Percentiles rank a stretch among this genome's conserved stretches.
Conservation (phyloP, 2,888 invertebrate genomes). For the Hypolimnas misippus region DNA sequence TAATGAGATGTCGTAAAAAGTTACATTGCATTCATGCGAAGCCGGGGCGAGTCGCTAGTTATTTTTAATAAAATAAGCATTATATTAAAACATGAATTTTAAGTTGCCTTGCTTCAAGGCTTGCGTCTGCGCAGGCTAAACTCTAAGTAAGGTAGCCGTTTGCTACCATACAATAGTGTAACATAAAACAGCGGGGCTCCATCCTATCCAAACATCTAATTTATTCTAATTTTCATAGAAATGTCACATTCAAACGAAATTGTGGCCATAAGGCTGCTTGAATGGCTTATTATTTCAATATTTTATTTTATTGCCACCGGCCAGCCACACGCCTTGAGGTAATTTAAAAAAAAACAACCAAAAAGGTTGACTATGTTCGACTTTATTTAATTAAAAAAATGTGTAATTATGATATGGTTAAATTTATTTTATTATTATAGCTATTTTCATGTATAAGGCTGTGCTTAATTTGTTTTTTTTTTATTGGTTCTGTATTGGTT, state of each 20-base stretch:
- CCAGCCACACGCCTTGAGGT: conserved; percentile 14
- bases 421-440: background rate
- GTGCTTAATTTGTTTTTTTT: background rate
- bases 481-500: no score
- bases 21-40: no score
- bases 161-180: conserved; percentile 42
- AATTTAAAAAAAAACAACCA: background rate
- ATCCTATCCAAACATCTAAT: conserved; percentile 41
- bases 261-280: conserved; percentile 28
- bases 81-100: background rate
- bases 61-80: background rate
- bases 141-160: conserved; percentile 39
- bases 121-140: conserved; percentile 9
- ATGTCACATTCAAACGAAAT: conserved; percentile 44
- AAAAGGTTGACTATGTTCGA: background rate
- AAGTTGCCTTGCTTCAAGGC: background rate
- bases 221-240: conserved; percentile 49
- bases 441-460: background rate
- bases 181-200: conserved; percentile 44
- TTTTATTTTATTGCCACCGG: conserved; percentile 38
- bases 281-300: conserved; percentile 44
- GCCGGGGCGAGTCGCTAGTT: no score
- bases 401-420: background rate
- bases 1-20: no score
- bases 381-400: background rate